phyloP scores from a whole-genome alignment of 2,888 invertebrate species.

The Nipponacmea schrenckii region DNA sequence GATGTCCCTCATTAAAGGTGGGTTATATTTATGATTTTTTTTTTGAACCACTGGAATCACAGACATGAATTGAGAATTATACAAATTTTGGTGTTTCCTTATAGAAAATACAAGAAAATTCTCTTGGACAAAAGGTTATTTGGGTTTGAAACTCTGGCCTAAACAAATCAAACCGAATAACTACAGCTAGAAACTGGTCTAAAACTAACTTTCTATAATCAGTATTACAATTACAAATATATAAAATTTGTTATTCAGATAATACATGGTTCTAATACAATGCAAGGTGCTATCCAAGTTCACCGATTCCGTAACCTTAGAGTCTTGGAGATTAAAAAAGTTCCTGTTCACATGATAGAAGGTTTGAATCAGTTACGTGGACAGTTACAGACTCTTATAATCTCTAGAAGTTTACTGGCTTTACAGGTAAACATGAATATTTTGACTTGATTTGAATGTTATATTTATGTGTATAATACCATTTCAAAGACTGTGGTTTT shows the following conservation, averaged over 20 bases:
- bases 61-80: no score
- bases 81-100: no score
- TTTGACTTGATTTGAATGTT: not conserved
- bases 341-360: slow-evolving; percentile 60
- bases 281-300: slow-evolving; percentile 55
- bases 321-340: slow-evolving; percentile 55
- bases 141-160: no score
- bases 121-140: no score
- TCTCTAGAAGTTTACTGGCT: slow-evolving; percentile 45
- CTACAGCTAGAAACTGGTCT: no score
- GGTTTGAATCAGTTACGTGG: slow-evolving; percentile 56
- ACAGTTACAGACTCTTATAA: slow-evolving; percentile 44
- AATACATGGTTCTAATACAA: slow-evolving; percentile 49
- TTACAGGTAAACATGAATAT: slow-evolving; percentile 43
- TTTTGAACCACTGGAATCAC: no score
- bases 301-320: slow-evolving; percentile 51
- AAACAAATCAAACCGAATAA: no score
- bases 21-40: not conserved
- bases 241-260: slow-evolving; percentile 43
- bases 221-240: not conserved
- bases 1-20: slow-evolving; percentile 56
- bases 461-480: no score
- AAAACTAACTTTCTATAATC: no score
- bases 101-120: no score
- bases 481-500: no score